These are phyloP conservation scores for Rhamnusium bicolor DNA, from an alignment of 2,888 invertebrate genomes.

Conservation along the genomic window DNA sequence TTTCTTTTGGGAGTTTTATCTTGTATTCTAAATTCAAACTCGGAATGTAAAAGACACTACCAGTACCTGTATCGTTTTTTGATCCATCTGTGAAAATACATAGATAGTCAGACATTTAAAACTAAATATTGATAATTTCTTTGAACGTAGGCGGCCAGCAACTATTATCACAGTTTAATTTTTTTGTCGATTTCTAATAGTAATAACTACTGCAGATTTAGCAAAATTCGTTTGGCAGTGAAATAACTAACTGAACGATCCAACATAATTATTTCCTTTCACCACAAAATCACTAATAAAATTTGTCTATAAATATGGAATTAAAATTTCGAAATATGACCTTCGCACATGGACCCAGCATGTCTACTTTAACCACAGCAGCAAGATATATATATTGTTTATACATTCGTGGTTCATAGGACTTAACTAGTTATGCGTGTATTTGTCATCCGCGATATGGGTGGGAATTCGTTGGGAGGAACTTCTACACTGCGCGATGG, in stretches of 20 bases:
- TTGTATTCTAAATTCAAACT: too few relatives aligned
- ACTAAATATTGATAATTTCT: too few relatives aligned
- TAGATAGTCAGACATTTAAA: too few relatives aligned
- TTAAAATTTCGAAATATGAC: constrained; percentile 6
- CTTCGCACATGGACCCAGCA: constrained; percentile 11
- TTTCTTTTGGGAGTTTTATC: too few relatives aligned
- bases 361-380: neutral
- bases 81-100: too few relatives aligned
- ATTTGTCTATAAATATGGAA: neutral
- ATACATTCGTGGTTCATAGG: constrained; percentile 19
- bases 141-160: too few relatives aligned
- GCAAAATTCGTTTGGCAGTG: neutral
- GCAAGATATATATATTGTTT: constrained; percentile 6
- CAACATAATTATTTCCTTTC: neutral
- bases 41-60: too few relatives aligned
- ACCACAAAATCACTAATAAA: neutral
- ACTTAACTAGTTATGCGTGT: constrained; percentile 27
- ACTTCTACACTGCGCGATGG: constrained; percentile 20
- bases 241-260: neutral
- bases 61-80: too few relatives aligned
- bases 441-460: constrained; percentile 38
- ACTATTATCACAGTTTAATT: neutral
- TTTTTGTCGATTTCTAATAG: neutral
- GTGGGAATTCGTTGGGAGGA: constrained; percentile 36
- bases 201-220: too few relatives aligned